Percentiles rank a stretch among this genome's conserved stretches.
These are phyloP conservation scores for Cochlearius cochlearius DNA, from an alignment of 2,113 vertebrate genomes.

Conservation along the genomic window DNA sequence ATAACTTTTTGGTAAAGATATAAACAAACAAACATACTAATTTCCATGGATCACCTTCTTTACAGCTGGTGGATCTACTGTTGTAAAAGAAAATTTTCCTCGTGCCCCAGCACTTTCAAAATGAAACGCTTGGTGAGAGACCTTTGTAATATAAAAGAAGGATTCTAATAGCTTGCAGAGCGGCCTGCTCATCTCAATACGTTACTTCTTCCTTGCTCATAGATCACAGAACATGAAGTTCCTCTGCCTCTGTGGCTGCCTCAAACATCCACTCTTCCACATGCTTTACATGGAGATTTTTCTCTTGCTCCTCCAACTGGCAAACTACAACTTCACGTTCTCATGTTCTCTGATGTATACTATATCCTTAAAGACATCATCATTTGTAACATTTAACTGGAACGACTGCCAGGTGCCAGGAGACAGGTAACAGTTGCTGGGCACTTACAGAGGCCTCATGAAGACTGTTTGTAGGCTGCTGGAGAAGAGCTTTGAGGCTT, in stretches of 20 bases:
- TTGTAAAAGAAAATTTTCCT: background rate
- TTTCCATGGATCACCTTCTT: background rate
- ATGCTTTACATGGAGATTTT: background rate
- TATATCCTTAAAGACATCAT: background rate
- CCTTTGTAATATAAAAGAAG: background rate
- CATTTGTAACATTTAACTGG: background rate
- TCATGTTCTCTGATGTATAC: background rate
- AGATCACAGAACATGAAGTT: background rate
- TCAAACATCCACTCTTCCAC: background rate
- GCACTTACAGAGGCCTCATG: background rate
- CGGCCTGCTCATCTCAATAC: background rate
- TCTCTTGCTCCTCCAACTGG: background rate
- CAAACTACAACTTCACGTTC: background rate
- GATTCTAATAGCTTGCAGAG: background rate
- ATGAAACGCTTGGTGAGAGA: background rate
- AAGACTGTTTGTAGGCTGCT: background rate
- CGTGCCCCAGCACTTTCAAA: background rate
- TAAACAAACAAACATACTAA: background rate
- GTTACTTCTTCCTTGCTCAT: background rate
- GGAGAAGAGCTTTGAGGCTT: background rate
- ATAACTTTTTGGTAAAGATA: background rate
- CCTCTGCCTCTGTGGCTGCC: background rate
- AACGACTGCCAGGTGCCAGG: background rate
- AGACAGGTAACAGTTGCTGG: constrained; percentile 3
- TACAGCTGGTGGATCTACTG: background rate